Base-by-base conservation (phyloP, 2,888 invertebrate genomes). In the Parnassius orleans region DNA sequence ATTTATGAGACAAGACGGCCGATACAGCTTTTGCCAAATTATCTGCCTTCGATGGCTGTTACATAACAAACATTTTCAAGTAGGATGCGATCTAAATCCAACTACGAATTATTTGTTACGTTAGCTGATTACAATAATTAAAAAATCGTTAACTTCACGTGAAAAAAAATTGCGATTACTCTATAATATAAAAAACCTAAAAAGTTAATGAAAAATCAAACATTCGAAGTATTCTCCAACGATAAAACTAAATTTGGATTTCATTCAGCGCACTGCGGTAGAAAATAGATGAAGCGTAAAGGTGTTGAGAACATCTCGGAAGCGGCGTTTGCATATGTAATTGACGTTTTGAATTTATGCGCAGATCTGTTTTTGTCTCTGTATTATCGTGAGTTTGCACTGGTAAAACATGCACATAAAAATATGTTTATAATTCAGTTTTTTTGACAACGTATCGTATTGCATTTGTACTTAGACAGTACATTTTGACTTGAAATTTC, bases 291-390 rank as follows among this genome's bases (percentile, higher is more conserved):
- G 47, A 60, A 53, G 47, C 53, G 41, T 53, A 47, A 41, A 59
- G 14, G 53, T 59, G 46, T 47, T 46, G 46, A 53, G 33, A 47
- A 53, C 46, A 47, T 47, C 12, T 47, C 12, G 14, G 41, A 59
- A 59, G 53, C 58, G 12, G 15, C 47, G 5, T 33, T 10, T 53
- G 53, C 46, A 59, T 59, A 53, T 59, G 59, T 33, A 41, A 41
- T 53, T 51, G 50, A 57, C 50, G 43, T n/a, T 10, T 12, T 47
- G 46, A 53, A 42, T 53, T 59, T 47, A 60, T 53, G 41, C 41
- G 53, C 15, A 47, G n/a, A 51, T 19, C 19, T 57, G 15, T 10
- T 12, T 48, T 48, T 14, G 12, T 7, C 14, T 14, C 7, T 33
- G 33, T 33, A 33, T 33, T 33, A 33, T 33, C 1, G 33, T 33